A percentile compares a stretch with the other conserved stretches of the same genome.
Evolutionary conservation across 2,888 invertebrate genomes (phyloP).

Genomic region (Macrophya alboannulata): DNA sequence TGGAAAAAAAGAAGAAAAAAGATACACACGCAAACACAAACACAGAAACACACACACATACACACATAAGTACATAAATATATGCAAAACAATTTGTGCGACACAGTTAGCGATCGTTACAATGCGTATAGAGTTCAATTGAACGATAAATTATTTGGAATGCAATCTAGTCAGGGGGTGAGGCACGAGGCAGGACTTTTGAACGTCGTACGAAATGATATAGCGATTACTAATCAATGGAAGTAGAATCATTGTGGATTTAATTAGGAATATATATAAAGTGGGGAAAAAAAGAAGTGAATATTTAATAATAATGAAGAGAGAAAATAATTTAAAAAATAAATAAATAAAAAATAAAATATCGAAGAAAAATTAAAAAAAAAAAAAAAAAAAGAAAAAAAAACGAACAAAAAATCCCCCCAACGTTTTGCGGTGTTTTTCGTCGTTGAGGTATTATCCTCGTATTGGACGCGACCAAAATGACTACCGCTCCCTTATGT

Average conservation of each 20-base stretch:
- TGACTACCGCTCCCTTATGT: background rate
- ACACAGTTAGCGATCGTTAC: constrained; percentile 34
- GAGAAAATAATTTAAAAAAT: background rate
- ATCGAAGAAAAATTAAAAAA: background rate
- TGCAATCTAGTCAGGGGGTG: constrained; percentile 78
- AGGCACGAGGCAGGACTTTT: constrained; percentile 62
- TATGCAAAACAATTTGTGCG: background rate
- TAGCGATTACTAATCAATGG: constrained; percentile 30
- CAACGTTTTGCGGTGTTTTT: background rate
- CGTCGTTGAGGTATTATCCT: background rate
- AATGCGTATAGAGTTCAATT: constrained; percentile 41
- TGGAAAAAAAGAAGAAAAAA: background rate
- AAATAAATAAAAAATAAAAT: background rate
- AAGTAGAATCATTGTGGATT: constrained; percentile 33
- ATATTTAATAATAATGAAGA: constrained; percentile 5
- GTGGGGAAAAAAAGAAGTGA: background rate
- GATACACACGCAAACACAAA: no score
- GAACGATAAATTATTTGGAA: constrained; percentile 70
- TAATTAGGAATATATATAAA: constrained; percentile 31
- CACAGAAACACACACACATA: background rate
- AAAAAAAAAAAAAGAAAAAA: background rate
- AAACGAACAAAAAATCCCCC: background rate
- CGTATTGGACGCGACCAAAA: background rate
- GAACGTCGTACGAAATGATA: constrained; percentile 35
- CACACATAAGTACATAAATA: background rate